Evolutionary conservation across 2,797 vertebrate genomes (phyloP).

Genomic region (Gouania willdenowi): DNA sequence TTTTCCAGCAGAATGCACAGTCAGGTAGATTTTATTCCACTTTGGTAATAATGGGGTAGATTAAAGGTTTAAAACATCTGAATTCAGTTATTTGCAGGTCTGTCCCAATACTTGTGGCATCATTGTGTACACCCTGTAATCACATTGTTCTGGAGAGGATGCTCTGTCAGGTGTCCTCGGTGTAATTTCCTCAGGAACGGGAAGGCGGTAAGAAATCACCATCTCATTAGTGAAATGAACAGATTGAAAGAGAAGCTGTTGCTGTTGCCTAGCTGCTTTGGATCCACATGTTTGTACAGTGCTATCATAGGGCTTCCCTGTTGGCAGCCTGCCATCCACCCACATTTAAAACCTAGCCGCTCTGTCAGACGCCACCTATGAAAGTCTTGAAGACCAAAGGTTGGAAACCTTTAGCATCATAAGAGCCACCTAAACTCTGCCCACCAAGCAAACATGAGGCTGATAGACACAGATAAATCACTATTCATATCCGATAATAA

Average conservation of each 20-base stretch:
- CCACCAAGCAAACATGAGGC: too few relatives aligned
- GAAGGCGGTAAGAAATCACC: conserved; percentile 38
- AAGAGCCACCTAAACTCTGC: too few relatives aligned
- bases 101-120: too few relatives aligned
- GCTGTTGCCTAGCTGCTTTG: conserved; percentile 16
- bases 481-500: too few relatives aligned
- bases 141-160: background rate
- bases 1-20: too few relatives aligned
- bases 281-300: conserved; percentile 40
- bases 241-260: conserved; percentile 15
- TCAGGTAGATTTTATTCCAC: too few relatives aligned
- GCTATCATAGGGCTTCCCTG: conserved; percentile 30
- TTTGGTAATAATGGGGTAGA: too few relatives aligned
- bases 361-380: conserved; percentile 18
- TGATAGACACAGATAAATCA: too few relatives aligned
- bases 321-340: conserved; percentile 35
- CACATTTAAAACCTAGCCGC: conserved; percentile 32
- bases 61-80: too few relatives aligned
- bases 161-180: background rate
- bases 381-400: conserved; percentile 3
- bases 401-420: too few relatives aligned
- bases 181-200: conserved; percentile 26
- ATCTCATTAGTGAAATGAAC: conserved; percentile 58
- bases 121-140: background rate
- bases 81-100: too few relatives aligned